phyloP scores from a whole-genome alignment of 1,140 invertebrate genomes.

The Drosophila kanapiae region DNA sequence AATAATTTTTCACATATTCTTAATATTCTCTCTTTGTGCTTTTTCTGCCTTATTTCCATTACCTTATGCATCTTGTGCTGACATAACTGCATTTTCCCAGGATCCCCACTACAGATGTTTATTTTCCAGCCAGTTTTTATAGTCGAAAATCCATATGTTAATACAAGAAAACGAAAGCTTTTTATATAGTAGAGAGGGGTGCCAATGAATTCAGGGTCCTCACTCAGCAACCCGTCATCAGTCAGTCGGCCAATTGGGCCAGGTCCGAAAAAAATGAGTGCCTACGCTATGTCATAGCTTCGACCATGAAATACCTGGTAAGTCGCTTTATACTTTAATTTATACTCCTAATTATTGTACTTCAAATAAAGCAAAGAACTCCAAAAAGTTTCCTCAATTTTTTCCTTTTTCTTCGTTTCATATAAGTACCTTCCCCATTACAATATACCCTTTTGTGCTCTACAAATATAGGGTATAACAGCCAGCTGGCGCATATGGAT shows the following conservation, averaged over 20 bases:
- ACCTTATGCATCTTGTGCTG: not conserved
- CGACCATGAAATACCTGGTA: not conserved
- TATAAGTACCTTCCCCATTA: not conserved
- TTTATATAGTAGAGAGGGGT: conserved; percentile 11
- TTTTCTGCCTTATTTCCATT: not conserved
- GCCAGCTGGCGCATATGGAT: conserved; percentile 32
- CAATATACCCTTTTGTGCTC: not conserved
- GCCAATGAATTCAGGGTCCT: not conserved
- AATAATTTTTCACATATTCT: no score
- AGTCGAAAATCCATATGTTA: conserved; percentile 19
- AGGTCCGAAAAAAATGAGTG: conserved; percentile 5
- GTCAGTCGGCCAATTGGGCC: conserved; percentile 17
- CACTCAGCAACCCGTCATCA: conserved; percentile 22
- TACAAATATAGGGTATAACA: not conserved
- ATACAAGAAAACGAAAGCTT: conserved; percentile 16
- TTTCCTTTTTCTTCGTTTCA: not conserved
- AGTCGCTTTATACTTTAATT: not conserved
- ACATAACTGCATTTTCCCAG: conserved; percentile 5
- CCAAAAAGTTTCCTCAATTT: no score
- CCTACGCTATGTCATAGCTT: not conserved
- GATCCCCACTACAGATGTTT: not conserved
- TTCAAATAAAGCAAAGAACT: no score
- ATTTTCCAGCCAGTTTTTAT: not conserved
- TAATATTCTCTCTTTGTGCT: no score
- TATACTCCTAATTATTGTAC: no score